Evolutionary conservation across 1,140 invertebrate species (phyloP).

Genomic region (Asbolus verrucosus): DNA sequence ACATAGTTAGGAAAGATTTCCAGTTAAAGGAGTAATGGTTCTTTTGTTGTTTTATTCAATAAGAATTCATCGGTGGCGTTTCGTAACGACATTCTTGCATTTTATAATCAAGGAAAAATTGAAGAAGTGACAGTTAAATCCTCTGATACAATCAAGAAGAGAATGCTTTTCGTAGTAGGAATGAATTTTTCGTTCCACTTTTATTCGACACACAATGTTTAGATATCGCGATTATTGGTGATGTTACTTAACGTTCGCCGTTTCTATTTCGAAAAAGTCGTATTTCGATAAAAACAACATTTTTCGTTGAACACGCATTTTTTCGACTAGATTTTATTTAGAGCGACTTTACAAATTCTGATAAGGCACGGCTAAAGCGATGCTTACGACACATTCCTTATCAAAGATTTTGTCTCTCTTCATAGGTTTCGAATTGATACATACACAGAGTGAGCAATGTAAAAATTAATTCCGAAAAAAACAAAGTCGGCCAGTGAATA

Average conservation of each 20-base stretch:
- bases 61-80: conserved; percentile 49
- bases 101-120: conserved; percentile 52
- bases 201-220: conserved; percentile 28
- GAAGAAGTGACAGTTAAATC: conserved; percentile 51
- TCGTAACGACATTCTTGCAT: conserved; percentile 54
- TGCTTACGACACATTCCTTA: too few relatives aligned
- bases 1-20: conserved; percentile 14
- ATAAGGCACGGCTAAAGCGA: not conserved
- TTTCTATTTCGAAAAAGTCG: conserved; percentile 2
- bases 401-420: too few relatives aligned
- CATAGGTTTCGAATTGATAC: too few relatives aligned
- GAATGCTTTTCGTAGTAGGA: conserved; percentile 43
- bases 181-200: conserved; percentile 46
- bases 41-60: conserved; percentile 48
- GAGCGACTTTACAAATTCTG: conserved; percentile 14
- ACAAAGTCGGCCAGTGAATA: too few relatives aligned
- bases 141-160: conserved; percentile 46
- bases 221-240: conserved; percentile 8
- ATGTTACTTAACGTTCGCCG: conserved; percentile 10
- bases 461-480: too few relatives aligned
- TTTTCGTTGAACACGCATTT: conserved; percentile 35
- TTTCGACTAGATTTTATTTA: conserved; percentile 41
- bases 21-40: conserved; percentile 36
- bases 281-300: conserved; percentile 7
- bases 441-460: too few relatives aligned